Evolutionary conservation across 2,797 vertebrate species (phyloP).

Genomic region (Sebastes wilsoni): DNA sequence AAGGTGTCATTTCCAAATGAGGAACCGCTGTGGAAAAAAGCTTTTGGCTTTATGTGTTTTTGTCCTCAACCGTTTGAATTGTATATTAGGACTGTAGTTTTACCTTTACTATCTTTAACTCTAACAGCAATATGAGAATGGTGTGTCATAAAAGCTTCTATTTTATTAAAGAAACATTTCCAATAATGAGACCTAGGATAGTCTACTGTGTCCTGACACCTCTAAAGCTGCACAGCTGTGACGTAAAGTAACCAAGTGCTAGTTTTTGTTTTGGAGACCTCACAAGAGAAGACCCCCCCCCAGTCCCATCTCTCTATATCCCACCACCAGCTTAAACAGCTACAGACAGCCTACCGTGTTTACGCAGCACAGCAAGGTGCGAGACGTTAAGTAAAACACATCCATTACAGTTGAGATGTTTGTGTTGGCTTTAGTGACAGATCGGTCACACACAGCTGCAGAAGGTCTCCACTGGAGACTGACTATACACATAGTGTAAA

Average conservation of each 20-base stretch:
- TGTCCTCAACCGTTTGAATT: not conserved
- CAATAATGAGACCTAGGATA: not conserved
- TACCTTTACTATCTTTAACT: not conserved
- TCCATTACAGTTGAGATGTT: slow-evolving; percentile 22
- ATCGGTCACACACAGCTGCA: slow-evolving; percentile 38
- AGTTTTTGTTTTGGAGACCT: slow-evolving; percentile 21
- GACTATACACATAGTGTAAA: slow-evolving; percentile 9
- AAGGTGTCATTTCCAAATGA: not conserved
- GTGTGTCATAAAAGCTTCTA: not conserved
- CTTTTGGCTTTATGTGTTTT: not conserved
- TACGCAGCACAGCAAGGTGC: slow-evolving; percentile 24
- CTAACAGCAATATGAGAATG: not conserved
- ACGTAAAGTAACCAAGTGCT: slow-evolving; percentile 13
- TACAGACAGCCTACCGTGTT: slow-evolving; percentile 31
- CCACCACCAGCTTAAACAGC: not conserved
- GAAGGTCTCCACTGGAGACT: not conserved
- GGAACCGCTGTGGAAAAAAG: not conserved
- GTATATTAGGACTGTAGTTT: not conserved
- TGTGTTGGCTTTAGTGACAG: slow-evolving; percentile 12
- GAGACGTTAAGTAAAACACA: slow-evolving; percentile 23
- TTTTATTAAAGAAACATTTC: not conserved
- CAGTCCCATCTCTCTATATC: not conserved
- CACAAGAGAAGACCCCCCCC: slow-evolving; percentile 10
- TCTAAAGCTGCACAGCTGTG: slow-evolving; percentile 25
- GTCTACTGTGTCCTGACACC: not conserved